Evolutionary conservation across 2,797 vertebrate genomes (phyloP), one percentile per base, ranked within the genome.

Genomic region (Carcharodon carcharias): DNA sequence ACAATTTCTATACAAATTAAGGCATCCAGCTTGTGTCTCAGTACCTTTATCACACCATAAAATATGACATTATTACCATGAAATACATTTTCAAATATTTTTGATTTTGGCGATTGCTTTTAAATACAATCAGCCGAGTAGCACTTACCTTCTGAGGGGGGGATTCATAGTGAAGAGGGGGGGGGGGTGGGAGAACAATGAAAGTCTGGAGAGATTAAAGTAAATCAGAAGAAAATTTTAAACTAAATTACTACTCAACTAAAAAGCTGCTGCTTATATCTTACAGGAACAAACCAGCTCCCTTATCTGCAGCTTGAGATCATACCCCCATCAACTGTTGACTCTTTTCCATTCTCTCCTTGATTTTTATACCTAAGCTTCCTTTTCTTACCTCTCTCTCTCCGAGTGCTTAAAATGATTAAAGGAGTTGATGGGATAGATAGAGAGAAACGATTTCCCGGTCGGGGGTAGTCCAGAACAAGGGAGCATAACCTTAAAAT

Each of bases 1-100:
- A 99, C 99, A 99, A 99, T 99, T 99, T 99, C 99, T 99, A 99
- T 99, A 99, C 99, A 99, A 99, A 99, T 99, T 99, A 99, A 99
- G 99, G 99, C 98, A 98, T 99, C 99, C 99, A 99, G 99, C 98
- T 98, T 98, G 98, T 97, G 98, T 99, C 99, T 99, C 98, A 99
- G 98, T 98, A 98, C 98, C 98, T 98, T 97, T 98, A 99, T 98
- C 98, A 98, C 98, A 98, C 99, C 99, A 99, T 99, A 99, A 99
- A 99, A 99, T 99, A 98, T 99, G 98, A 99, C 99, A 99, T 99
- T 99, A 99, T 99, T 99, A 98, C 98, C 99, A 99, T 99, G 99
- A 99, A 99, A 99, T 99, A 99, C 99, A 99, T 99, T 99, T 99
- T 99, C 99, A 99, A 99, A 99, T 99, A 99, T 99, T 99, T 99